phyloP scores from a whole-genome alignment of 2,888 invertebrate species.

The Podabrus alpinus region DNA sequence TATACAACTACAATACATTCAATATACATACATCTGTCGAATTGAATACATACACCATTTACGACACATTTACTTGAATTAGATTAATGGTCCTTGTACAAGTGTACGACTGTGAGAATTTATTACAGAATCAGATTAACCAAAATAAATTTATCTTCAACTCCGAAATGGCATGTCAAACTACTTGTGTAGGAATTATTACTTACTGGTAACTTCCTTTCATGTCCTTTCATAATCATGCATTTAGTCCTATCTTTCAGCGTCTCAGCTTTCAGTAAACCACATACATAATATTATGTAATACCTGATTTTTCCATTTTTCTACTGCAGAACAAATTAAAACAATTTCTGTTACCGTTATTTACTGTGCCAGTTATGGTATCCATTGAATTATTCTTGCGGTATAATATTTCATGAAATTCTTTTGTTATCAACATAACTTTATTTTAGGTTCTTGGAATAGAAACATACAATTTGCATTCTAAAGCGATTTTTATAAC shows the following conservation, averaged over 20 bases:
- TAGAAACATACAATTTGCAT: neutral
- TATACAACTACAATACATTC: neutral
- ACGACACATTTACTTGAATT: conserved; percentile 33
- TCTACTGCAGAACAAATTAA: neutral
- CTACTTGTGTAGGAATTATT: conserved; percentile 19
- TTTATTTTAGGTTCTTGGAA: neutral
- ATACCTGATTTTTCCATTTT: neutral
- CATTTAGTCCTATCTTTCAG: neutral
- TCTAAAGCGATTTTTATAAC: neutral
- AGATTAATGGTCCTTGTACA: conserved; percentile 30
- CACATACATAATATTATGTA: too few species aligned
- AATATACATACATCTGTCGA: conserved; percentile 8
- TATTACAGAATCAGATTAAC: conserved; percentile 33
- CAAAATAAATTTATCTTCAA: conserved; percentile 31
- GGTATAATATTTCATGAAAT: neutral
- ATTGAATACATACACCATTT: conserved; percentile 19
- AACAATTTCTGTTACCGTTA: neutral
- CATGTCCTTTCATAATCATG: conserved; percentile 7
- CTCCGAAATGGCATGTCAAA: conserved; percentile 28
- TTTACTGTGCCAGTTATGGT: neutral
- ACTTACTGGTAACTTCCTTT: conserved; percentile 4
- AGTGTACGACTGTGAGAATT: conserved; percentile 27
- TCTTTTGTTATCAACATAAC: neutral
- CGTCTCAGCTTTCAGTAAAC: too few species aligned
- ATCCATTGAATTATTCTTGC: neutral